Base-by-base conservation (phyloP, 1,140 invertebrate genomes). In the silkworm (Bombyx mori) region DNA sequence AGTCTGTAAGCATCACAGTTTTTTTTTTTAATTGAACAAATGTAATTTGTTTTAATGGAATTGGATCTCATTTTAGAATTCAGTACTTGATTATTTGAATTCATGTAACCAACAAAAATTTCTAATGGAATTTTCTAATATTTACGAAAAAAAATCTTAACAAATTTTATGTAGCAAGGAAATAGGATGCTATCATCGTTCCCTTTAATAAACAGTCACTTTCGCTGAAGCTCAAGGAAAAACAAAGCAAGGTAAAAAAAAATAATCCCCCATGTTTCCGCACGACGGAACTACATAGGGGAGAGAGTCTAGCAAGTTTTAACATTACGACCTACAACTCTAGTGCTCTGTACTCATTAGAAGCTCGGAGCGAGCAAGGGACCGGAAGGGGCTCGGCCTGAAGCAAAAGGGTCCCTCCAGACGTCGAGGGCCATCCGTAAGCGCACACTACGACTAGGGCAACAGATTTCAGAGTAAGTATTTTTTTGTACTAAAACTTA, bases 321-420 rank as follows among this genome's bases (percentile, higher is more conserved):
- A 71, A 68, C 71, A 67, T 71, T 69, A 77, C 78, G 82, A 86
- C 82, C 82, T 86, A 86, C 77, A 83, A 75, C 78, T 84, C 78
- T 84, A 86, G 82, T 86, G 79, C 82, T 76, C 79, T 62, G 78
- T 74, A 84, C 82, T 86, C 82, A 86, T 86, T 86, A 86, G 80
- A 73, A 75, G 66, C 76, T 79, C 65, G 63, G 62, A 55, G 62
- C 60, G 65, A 73, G 71, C 12, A 1, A 18, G 73, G 73, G 73
- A 67, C 72, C 79, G 66, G 63, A 77, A 73, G 75, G 75, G 73
- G 64, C 75, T 77, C 67, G 73, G 69, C 73, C 67, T 64, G 69
- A 52, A 73, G 77, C 70, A 69, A 82, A 77, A 79, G 79, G 78
- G 75, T 69, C 74, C 68, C 77, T 82, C 76, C 69, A 79, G 62